phyloP scores from a whole-genome alignment of 2,888 invertebrate genomes.

The Gari tellinella region DNA sequence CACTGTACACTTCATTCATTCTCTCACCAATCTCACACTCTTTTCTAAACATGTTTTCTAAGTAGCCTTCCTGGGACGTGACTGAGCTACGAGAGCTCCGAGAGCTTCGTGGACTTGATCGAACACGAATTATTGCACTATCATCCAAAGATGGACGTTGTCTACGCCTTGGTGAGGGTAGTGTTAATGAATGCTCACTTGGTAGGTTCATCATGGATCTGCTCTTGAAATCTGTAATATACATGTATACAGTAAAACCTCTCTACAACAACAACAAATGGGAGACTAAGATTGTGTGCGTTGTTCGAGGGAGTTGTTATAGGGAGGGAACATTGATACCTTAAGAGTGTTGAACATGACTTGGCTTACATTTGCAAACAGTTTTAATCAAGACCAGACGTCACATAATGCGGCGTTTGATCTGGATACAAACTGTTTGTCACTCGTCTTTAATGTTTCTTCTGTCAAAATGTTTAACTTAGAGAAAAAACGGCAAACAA shows the following conservation, averaged over 20 bases:
- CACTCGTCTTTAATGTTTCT: no score
- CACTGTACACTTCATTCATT: slow-evolving; percentile 51
- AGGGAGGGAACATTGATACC: no score
- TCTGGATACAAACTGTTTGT: no score
- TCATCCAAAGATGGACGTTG: slow-evolving; percentile 50
- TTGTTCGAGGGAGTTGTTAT: no score
- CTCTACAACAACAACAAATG: no score
- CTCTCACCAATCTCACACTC: slow-evolving; percentile 63
- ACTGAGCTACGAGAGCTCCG: slow-evolving; percentile 46
- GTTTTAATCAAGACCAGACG: no score
- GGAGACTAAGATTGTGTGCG: no score
- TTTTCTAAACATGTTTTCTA: slow-evolving; percentile 64
- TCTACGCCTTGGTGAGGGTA: slow-evolving; percentile 42
- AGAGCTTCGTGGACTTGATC: slow-evolving; percentile 10
- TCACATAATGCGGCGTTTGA: no score
- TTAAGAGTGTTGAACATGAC: no score
- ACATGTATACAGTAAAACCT: not conserved
- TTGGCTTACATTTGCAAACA: no score
- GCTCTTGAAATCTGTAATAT: slow-evolving; percentile 58
- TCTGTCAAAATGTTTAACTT: no score
- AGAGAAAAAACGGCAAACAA: no score
- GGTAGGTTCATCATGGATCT: slow-evolving; percentile 56
- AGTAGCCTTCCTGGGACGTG: slow-evolving; percentile 58
- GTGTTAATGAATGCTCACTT: slow-evolving; percentile 39
- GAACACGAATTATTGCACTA: slow-evolving; percentile 25